phyloP scores from a whole-genome alignment of 2,888 invertebrate genomes.

The Nasonia oneida region DNA sequence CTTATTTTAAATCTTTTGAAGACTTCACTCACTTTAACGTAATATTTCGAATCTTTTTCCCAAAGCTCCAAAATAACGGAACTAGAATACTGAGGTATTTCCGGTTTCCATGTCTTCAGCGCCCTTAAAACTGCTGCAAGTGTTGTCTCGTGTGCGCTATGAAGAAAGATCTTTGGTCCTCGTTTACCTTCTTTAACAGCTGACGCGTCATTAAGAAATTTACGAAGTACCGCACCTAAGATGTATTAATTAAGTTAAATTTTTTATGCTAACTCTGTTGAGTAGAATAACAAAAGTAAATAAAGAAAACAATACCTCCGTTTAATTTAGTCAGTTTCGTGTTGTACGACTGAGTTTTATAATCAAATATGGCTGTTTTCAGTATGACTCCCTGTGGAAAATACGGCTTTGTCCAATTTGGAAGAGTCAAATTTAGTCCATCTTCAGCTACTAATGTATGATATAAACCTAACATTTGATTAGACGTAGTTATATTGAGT shows the following conservation, averaged over 20 bases:
- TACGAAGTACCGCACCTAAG: slow-evolving; percentile 62
- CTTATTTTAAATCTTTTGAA: not conserved
- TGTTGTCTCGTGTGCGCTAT: slow-evolving; percentile 72
- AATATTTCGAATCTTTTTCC: slow-evolving; percentile 65
- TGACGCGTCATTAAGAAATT: slow-evolving; percentile 59
- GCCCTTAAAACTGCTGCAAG: slow-evolving; percentile 70
- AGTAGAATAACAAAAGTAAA: not conserved
- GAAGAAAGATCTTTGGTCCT: slow-evolving; percentile 72
- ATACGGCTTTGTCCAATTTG: slow-evolving; percentile 82
- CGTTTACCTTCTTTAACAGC: slow-evolving; percentile 71
- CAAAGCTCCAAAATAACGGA: slow-evolving; percentile 72
- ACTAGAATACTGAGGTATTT: slow-evolving; percentile 69
- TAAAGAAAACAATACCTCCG: slow-evolving; percentile 77
- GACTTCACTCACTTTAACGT: slow-evolving; percentile 68
- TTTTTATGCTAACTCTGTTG: not conserved
- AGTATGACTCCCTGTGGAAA: slow-evolving; percentile 80
- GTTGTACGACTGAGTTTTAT: slow-evolving; percentile 81
- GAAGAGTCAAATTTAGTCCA: slow-evolving; percentile 81
- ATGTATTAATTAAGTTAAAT: not conserved
- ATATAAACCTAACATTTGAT: slow-evolving; percentile 67
- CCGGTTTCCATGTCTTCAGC: slow-evolving; percentile 70
- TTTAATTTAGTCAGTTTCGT: slow-evolving; percentile 77
- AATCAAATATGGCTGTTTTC: slow-evolving; percentile 80
- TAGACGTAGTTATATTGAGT: slow-evolving; percentile 62
- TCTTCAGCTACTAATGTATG: slow-evolving; percentile 77